Conservation (phyloP, 2,797 vertebrate species). For the Adelosebastes latens region DNA sequence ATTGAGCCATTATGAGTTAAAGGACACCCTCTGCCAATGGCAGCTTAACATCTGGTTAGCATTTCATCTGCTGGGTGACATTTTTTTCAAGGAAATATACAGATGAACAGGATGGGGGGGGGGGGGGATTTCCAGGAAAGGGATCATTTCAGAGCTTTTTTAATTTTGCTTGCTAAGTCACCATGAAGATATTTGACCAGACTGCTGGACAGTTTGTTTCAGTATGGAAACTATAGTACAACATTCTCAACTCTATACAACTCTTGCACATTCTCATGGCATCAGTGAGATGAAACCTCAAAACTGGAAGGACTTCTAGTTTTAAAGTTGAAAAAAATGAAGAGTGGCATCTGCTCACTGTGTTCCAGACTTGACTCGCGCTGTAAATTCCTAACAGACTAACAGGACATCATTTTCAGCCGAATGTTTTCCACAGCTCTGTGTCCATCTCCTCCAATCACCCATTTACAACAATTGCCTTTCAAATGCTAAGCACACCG, state of each 20-base stretch:
- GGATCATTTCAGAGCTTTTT: conserved; percentile 42
- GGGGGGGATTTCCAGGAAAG: conserved; percentile 65
- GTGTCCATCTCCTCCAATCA: conserved; percentile 53
- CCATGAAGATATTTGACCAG: conserved; percentile 21
- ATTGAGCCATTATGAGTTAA: conserved; percentile 56
- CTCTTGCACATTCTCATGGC: neutral
- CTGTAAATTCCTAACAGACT: conserved; percentile 34
- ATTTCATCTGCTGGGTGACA: conserved; percentile 68
- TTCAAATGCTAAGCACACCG: conserved; percentile 46
- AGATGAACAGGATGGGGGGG: conserved; percentile 37
- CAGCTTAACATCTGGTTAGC: conserved; percentile 79
- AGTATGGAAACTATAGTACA: conserved; percentile 25
- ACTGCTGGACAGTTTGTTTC: conserved; percentile 40
- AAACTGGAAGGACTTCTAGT: conserved; percentile 31
- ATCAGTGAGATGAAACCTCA: conserved; percentile 41
- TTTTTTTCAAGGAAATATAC: conserved; percentile 53
- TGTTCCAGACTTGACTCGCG: conserved; percentile 38
- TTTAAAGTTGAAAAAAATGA: conserved; percentile 39
- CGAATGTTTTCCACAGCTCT: conserved; percentile 56
- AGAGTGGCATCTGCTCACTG: conserved; percentile 43
- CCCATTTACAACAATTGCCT: conserved; percentile 33
- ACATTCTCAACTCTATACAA: conserved; percentile 8
- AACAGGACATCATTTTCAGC: conserved; percentile 39
- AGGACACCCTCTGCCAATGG: conserved; percentile 60
- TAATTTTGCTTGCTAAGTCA: conserved; percentile 35